Evolutionary conservation across 2,113 vertebrate genomes (phyloP).

Genomic region (Antechinus flavipes): DNA sequence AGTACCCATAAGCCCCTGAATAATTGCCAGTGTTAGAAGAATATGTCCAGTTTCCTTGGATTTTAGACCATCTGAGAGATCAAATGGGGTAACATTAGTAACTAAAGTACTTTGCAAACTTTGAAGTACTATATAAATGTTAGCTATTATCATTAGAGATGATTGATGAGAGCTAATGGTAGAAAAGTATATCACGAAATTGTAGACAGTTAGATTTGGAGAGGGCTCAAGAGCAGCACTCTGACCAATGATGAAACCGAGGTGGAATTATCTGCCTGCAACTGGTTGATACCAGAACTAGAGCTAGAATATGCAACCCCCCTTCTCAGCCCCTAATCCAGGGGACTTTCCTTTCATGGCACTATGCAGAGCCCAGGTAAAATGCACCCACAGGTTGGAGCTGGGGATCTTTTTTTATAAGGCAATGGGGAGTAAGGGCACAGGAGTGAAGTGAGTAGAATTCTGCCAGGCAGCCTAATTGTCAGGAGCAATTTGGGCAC

Average conservation of each 20-base stretch:
- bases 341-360: not conserved
- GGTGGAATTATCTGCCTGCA: not conserved
- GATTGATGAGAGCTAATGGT: not conserved
- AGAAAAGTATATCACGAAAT: not conserved
- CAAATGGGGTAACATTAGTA: not conserved
- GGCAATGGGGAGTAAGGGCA: not conserved
- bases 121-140: not conserved
- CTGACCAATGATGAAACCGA: not conserved
- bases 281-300: not conserved
- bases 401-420: not conserved
- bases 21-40: not conserved
- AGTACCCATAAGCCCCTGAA: not conserved
- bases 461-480: not conserved
- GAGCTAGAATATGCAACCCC: not conserved
- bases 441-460: not conserved
- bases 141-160: constrained; percentile 7
- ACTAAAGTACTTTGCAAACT: not conserved
- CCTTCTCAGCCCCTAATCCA: not conserved
- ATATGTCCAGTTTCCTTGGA: not conserved
- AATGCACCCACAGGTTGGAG: not conserved
- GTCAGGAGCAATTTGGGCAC: not conserved
- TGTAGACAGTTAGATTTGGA: not conserved
- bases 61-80: not conserved
- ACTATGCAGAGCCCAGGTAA: not conserved
- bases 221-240: not conserved